Base-by-base conservation (phyloP, 2,797 vertebrate species). In the Enteromius thamalakanensis region DNA sequence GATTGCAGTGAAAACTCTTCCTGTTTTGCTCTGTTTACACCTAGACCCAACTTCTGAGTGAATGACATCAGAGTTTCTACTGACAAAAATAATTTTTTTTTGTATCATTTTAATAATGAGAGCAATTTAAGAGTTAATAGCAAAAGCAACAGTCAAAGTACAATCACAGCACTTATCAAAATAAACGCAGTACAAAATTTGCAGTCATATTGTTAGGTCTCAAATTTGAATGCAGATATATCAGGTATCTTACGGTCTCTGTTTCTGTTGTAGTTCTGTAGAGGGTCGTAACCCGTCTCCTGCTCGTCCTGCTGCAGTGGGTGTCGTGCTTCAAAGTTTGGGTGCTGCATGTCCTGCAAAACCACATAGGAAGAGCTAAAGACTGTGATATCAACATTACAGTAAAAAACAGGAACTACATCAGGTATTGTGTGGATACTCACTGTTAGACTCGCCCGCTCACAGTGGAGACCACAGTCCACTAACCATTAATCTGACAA, bases 231-330 rank as follows among this genome's bases (percentile, higher is more conserved):
- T 72, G 58, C 19, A 65, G 21, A 55, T 67, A 2, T 14, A 75
- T 49, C 3, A 42, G 14, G 2, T 3, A 14, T 47, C 94, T 89
- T 92, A 98, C 97, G 93, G 91, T 93, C 93, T 87, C 83, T 92
- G 84, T 96, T 97, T 90, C 91, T 94, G 89, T 96, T 95, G 80
- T 95, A 96, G 83, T 93, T 95, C 82, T 96, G 93, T 79, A 99
- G 94, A 0, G 97, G 98, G 91, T 99, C 97, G 45, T 96, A 94
- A 55, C 97, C 97, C 6, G 97, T 95, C 95, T 99, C 98, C 89
- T 99, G 97, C 87, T 98, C 97, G 47, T 99, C 97, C 65, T 95
- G 90, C 94, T 98, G 97, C 88, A 99, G 95, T 72, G 98, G 98
- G 88, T 99, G 97, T 86, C 91, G 95, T 40, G 97, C 95, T 94